These are phyloP conservation scores for Neostethus bicornis DNA, from an alignment of 2,797 vertebrate genomes.

Conservation along the genomic window DNA sequence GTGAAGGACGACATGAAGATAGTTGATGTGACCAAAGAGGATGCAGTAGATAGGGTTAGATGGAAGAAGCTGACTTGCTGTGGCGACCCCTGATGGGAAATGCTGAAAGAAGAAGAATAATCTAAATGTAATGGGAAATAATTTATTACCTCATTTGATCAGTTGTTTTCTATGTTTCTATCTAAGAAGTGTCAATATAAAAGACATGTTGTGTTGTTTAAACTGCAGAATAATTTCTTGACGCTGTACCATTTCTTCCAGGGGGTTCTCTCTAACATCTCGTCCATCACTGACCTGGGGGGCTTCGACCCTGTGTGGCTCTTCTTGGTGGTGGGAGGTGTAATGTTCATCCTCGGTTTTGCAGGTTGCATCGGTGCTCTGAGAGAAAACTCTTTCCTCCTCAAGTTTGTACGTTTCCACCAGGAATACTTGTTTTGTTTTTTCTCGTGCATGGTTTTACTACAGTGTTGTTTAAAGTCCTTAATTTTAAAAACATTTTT, in stretches of 20 bases:
- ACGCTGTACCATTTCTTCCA: conserved; percentile 41
- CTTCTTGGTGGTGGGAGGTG: conserved; percentile 95
- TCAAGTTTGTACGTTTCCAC: conserved; percentile 92
- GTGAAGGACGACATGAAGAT: no score
- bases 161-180: no score
- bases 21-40: no score
- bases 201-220: no score
- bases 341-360: conserved; percentile 98
- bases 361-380: conserved; percentile 97
- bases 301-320: conserved; percentile 99
- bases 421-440: background rate
- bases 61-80: no score
- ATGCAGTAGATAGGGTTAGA: no score
- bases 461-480: conserved; percentile 6
- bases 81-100: no score
- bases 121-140: no score
- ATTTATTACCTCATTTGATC: no score
- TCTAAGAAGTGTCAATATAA: no score
- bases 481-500: background rate
- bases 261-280: conserved; percentile 98
- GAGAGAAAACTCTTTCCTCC: conserved; percentile 95
- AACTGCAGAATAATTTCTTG: no score
- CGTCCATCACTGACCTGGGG: conserved; percentile 96
- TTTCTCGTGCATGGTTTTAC: background rate
- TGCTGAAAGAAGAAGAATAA: no score